phyloP scores from a whole-genome alignment of 2,888 invertebrate genomes.

The Agrilus cyanescens region DNA sequence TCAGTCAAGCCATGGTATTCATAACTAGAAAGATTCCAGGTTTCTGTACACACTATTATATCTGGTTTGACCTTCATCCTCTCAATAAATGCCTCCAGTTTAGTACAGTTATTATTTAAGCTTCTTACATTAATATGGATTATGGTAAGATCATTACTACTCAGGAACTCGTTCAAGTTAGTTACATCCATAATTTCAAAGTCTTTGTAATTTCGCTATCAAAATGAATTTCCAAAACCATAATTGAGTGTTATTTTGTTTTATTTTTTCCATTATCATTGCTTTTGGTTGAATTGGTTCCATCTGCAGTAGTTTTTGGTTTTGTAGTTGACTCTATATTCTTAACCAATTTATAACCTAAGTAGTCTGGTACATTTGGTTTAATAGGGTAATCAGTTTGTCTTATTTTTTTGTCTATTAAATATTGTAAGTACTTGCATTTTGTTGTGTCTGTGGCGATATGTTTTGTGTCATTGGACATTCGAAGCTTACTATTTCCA shows the following conservation, averaged over 20 bases:
- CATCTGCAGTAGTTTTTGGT: no score
- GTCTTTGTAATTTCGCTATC: no score
- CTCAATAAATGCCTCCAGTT: conserved; percentile 5
- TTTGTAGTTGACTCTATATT: not conserved
- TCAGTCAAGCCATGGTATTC: not conserved
- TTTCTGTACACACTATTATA: conserved; percentile 6
- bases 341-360: not conserved
- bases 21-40: conserved; percentile 2
- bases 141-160: not conserved
- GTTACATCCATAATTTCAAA: no score
- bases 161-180: no score
- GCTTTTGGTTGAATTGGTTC: no score
- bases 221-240: not conserved
- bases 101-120: conserved; percentile 3
- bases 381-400: no score
- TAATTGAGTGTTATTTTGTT: not conserved
- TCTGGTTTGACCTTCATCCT: conserved; percentile 6
- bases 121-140: conserved; percentile 7
- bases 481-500: no score
- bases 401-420: not conserved
- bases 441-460: not conserved
- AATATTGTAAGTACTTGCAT: not conserved
- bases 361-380: no score
- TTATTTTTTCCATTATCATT: not conserved
- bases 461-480: no score